Evolutionary conservation across 2,888 invertebrate genomes (phyloP), one percentile per base, ranked within the genome.

Genomic region (Drosophila prostipennis): DNA sequence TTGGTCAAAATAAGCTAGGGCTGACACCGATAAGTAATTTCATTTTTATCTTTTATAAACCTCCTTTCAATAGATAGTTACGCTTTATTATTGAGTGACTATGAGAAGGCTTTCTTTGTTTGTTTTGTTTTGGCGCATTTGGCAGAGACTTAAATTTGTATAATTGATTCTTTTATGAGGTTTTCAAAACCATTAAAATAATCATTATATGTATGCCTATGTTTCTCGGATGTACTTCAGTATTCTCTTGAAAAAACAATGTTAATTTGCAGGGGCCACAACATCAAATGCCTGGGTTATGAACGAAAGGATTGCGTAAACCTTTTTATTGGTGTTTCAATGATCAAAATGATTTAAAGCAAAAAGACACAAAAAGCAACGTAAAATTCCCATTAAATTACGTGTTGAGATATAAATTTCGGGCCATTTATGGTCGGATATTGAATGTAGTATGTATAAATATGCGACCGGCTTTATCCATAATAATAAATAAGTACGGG

Each of bases 401-500:
- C 74, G 77, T 70, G 65, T 61, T 42, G 51, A 58, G 32, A 55
- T 45, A 55, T 57, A 40, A 45, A 65, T 52, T 71, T 59, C 55
- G 13, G 55, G 26, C 60, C 60, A 39, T 73, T 23, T 53, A 45
- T 57, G 34, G 57, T n/a, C 48, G 16, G 52, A 65, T 65, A 26
- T 58, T 60, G 61, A 60, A 13, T 65, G 19, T 60, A 58, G 42
- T 53, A 42, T 49, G 68, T 49, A 14, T 64, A 11, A 46, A n/a
- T 63, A 6, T 32, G 39, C 69, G 36, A 58, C 60, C 49, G 69
- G 69, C 42, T 71, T 45, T 68, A 45, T 53, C 72, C 71, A 72
- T 76, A 67, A 69, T 76, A 53, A 65, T 32, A 45, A 65, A 65
- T 46, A 79, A 83, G 85, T 78, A 79, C 77, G 84, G 79, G 89